phyloP scores from a whole-genome alignment of 2,113 vertebrate species.

The Sclerurus mexicanus region DNA sequence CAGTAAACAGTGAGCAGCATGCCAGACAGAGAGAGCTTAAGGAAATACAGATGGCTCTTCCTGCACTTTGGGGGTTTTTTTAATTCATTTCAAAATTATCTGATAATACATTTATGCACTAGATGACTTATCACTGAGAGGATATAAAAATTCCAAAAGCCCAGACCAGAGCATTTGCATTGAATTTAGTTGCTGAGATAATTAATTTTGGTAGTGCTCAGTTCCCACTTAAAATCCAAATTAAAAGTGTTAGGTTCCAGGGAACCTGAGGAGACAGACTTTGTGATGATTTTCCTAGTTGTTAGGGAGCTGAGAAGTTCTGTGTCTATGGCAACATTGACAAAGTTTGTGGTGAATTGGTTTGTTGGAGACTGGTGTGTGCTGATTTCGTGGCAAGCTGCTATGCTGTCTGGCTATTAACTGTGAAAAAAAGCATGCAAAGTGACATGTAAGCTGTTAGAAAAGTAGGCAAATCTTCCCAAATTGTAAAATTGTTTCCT shows the following conservation, averaged over 20 bases:
- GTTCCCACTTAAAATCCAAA: neutral
- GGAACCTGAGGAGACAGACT: neutral
- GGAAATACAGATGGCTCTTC: neutral
- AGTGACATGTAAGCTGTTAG: neutral
- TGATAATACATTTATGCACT: neutral
- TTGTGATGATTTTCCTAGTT: neutral
- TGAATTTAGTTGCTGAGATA: neutral
- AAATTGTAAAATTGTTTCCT: neutral
- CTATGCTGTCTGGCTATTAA: neutral
- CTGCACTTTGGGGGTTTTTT: neutral
- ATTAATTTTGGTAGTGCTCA: neutral
- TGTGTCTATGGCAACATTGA: neutral
- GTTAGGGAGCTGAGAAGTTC: neutral
- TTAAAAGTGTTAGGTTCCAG: neutral
- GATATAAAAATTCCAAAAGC: neutral
- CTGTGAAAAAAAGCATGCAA: neutral
- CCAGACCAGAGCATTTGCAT: neutral
- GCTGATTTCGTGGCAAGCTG: neutral
- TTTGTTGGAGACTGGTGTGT: neutral
- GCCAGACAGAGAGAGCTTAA: neutral
- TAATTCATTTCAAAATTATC: neutral
- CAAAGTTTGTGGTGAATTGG: neutral
- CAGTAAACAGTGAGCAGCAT: neutral
- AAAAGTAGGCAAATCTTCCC: neutral
- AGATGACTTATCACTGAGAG: neutral